Conservation (phyloP, 1,140 invertebrate genomes). For the Leguminivora glycinivorella region DNA sequence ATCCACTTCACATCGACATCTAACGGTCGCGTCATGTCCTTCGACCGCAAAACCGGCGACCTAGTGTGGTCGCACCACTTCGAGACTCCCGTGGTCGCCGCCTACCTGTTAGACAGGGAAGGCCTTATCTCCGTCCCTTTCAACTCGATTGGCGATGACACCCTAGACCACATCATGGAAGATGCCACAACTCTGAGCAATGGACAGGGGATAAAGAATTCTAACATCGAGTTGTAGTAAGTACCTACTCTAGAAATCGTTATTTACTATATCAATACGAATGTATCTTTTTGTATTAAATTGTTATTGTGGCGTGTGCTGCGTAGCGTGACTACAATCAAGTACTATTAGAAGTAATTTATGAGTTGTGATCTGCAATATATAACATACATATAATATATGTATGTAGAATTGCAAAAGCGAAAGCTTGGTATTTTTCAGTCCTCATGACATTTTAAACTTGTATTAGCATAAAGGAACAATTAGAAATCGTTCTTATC, state of each 20-base stretch:
- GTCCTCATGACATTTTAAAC: too few species aligned
- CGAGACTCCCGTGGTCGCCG: slow-evolving; percentile 93
- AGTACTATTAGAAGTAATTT: too few species aligned
- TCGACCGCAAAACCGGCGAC: slow-evolving; percentile 86
- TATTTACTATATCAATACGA: not conserved
- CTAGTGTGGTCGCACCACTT: slow-evolving; percentile 93
- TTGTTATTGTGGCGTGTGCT: not conserved
- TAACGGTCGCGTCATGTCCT: slow-evolving; percentile 90
- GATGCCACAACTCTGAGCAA: slow-evolving; percentile 81
- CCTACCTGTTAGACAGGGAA: slow-evolving; percentile 89
- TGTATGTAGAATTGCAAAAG: too few species aligned
- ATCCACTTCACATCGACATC: slow-evolving; percentile 94
- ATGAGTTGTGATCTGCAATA: too few species aligned
- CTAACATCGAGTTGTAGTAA: slow-evolving; percentile 88
- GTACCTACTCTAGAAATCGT: slow-evolving; percentile 62
- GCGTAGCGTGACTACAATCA: not conserved
- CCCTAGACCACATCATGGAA: slow-evolving; percentile 86
- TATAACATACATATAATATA: too few species aligned
- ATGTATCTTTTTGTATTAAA: not conserved
- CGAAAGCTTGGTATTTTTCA: too few species aligned
- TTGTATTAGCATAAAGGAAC: too few species aligned
- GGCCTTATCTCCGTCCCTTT: slow-evolving; percentile 93
- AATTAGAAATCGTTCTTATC: too few species aligned
- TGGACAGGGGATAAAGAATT: slow-evolving; percentile 78
- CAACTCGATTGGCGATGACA: slow-evolving; percentile 92